A percentile compares a stretch with the other conserved stretches of the same genome.
These are phyloP conservation scores for Planococcus citri DNA, from an alignment of 1,140 invertebrate genomes.

Conservation along the genomic window DNA sequence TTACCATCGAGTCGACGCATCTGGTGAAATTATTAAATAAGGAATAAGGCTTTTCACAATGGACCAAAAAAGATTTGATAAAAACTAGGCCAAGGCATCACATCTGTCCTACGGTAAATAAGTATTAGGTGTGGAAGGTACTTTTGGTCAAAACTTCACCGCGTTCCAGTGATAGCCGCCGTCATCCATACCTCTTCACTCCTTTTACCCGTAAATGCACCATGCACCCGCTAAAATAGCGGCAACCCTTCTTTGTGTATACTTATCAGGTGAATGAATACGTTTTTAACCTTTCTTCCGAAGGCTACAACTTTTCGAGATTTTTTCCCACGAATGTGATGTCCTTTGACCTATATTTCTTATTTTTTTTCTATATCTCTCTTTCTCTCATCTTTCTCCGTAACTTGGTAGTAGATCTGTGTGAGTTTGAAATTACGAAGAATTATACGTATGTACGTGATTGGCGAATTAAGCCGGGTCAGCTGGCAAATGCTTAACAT, in stretches of 20 bases:
- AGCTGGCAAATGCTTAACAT: no score
- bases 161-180: no score
- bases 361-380: not conserved
- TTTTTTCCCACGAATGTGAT: not conserved
- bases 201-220: no score
- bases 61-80: not conserved
- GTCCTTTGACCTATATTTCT: not conserved
- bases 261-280: not conserved
- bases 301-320: not conserved
- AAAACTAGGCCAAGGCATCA: not conserved
- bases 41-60: not conserved
- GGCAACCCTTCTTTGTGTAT: not conserved
- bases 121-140: no score
- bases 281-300: conserved; percentile 2
- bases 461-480: no score
- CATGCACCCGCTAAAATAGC: not conserved
- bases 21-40: no score
- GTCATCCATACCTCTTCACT: no score
- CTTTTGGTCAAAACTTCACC: not conserved
- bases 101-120: conserved; percentile 2
- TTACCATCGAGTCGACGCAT: no score
- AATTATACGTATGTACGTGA: no score
- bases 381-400: no score
- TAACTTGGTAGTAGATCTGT: no score
- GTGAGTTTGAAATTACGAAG: no score